A percentile compares a stretch with the other conserved stretches of the same genome.
phyloP scores from a whole-genome alignment of 2,888 invertebrate species.

The Hirtodrosophila confusa region DNA sequence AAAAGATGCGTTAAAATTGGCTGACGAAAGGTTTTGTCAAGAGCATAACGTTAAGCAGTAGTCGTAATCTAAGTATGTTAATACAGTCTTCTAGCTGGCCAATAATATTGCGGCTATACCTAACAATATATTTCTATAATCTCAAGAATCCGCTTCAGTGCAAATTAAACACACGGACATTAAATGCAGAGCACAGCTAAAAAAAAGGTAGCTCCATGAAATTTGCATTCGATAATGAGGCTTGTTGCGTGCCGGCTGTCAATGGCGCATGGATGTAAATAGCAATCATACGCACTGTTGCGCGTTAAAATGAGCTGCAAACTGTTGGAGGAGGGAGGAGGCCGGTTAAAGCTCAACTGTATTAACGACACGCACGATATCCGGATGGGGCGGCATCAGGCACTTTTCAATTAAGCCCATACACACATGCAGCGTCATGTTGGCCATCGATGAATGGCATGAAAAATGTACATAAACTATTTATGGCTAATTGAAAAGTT shows the following conservation, averaged over 20 bases:
- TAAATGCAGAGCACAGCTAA: slow-evolving; percentile 21
- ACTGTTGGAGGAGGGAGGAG: slow-evolving; percentile 20
- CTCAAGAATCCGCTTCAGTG: no score
- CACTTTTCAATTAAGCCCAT: slow-evolving; percentile 59
- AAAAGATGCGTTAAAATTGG: no score
- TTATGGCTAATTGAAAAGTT: slow-evolving; percentile 82
- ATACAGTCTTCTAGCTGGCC: no score
- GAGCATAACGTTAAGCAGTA: no score
- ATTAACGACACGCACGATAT: slow-evolving; percentile 60
- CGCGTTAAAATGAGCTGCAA: slow-evolving; percentile 64
- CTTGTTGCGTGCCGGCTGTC: slow-evolving; percentile 50
- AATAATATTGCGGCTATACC: no score
- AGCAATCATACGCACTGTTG: slow-evolving; percentile 80
- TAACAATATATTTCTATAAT: no score
- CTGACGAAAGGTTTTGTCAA: no score
- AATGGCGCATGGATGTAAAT: slow-evolving; percentile 69
- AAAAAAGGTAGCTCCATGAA: slow-evolving; percentile 35
- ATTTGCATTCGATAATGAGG: slow-evolving; percentile 81
- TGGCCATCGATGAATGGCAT: slow-evolving; percentile 63
- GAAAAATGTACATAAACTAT: slow-evolving; percentile 78
- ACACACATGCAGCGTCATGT: slow-evolving; percentile 56
- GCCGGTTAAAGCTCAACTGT: slow-evolving; percentile 58
- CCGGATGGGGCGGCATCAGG: slow-evolving; percentile 2
- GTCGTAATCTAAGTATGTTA: no score
- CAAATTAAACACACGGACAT: slow-evolving; percentile 7